Evolutionary conservation across 2,113 vertebrate genomes (phyloP).

Genomic region (Willisornis vidua): DNA sequence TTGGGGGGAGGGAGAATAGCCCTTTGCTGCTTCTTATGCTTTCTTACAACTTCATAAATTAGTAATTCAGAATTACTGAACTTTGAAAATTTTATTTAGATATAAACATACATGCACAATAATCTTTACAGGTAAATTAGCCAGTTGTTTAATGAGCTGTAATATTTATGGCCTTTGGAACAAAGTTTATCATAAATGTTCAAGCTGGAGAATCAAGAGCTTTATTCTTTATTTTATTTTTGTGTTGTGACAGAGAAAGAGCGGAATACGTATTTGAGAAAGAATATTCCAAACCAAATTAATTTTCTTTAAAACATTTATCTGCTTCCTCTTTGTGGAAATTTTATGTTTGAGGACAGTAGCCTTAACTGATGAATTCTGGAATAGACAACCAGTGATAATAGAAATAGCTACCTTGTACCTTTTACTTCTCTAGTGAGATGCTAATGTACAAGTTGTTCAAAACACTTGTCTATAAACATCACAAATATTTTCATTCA

Average conservation of each 20-base stretch:
- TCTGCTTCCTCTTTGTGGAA: neutral
- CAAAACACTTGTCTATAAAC: neutral
- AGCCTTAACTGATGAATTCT: neutral
- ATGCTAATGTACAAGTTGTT: neutral
- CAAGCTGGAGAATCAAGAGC: neutral
- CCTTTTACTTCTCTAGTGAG: neutral
- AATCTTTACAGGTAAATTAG: neutral
- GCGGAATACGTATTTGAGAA: neutral
- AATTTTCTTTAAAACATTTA: neutral
- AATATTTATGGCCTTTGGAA: neutral
- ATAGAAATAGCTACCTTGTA: neutral
- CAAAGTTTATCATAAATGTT: neutral
- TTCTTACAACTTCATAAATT: neutral
- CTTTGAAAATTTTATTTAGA: neutral
- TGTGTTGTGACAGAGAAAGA: neutral
- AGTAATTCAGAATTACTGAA: neutral
- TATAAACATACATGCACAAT: neutral
- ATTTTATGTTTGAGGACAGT: neutral
- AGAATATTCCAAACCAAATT: neutral
- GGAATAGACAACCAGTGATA: neutral
- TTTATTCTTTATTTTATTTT: neutral
- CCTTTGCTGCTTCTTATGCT: neutral
- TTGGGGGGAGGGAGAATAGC: neutral
- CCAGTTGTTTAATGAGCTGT: neutral
- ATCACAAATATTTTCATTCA: neutral